These are phyloP conservation scores for Sinocyclocheilus maitianheensis DNA, from an alignment of 2,113 vertebrate species.

Conservation along the genomic window DNA sequence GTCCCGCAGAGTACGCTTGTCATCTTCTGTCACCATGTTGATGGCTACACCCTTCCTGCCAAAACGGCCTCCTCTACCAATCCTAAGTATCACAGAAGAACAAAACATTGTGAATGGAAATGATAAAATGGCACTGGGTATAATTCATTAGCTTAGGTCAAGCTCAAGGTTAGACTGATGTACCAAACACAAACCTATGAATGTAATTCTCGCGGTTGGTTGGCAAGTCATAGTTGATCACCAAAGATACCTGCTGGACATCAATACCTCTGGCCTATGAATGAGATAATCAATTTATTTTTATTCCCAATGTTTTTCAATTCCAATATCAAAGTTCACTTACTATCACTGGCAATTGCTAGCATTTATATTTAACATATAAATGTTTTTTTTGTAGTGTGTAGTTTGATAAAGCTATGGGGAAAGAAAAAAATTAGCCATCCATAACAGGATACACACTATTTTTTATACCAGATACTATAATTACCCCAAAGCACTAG, in stretches of 20 bases:
- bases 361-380: too few species aligned
- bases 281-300: neutral
- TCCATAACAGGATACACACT: conserved; percentile 21
- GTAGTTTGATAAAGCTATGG: neutral
- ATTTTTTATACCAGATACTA: conserved; percentile 21
- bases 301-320: neutral
- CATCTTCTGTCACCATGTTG: conserved; percentile 64
- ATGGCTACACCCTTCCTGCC: conserved; percentile 63
- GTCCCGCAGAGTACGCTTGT: conserved; percentile 63
- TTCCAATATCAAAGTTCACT: neutral
- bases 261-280: conserved; percentile 86
- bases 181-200: conserved; percentile 57
- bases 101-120: too few species aligned
- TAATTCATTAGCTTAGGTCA: neutral
- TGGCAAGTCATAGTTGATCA: conserved; percentile 74
- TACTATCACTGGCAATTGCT: too few species aligned
- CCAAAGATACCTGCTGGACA: conserved; percentile 84
- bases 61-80: conserved; percentile 58
- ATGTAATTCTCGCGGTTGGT: conserved; percentile 91
- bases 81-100: neutral
- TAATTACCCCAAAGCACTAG: conserved; percentile 28
- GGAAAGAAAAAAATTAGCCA: neutral
- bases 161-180: neutral
- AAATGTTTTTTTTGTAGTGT: neutral
- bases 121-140: neutral